Base-by-base conservation (phyloP, 1,140 invertebrate species). In the Calephelis nemesis region DNA sequence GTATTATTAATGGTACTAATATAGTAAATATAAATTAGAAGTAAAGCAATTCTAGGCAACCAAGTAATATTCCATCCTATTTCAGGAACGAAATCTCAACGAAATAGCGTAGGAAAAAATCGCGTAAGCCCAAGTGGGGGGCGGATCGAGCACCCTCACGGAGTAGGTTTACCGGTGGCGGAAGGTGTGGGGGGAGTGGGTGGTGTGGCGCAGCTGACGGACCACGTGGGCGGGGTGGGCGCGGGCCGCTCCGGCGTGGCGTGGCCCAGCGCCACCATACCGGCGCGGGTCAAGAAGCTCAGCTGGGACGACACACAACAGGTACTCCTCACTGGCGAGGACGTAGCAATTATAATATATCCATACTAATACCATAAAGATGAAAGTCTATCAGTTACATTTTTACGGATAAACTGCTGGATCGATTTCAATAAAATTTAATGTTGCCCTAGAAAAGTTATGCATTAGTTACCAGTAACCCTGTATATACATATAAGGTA, bases 291-390 rank as follows among this genome's bases (percentile, higher is more conserved):
- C 68, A 95, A 95, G 85, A 94, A 95, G 72, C 92, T 95, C 68
- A 94, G 94, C 79, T 95, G 95, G 95, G 94, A 95, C 82, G 94
- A 95, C 76, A 93, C 93, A 39, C 89, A 93, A 9, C 71, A 72
- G 70, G 70, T 72, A 50, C 39, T 12, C 19, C 19, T 3, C 3
- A 19, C n/a, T n/a, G n/a, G n/a, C n/a, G n/a, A n/a, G n/a, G n/a
- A n/a, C n/a, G 30, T 30, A 30, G 2, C 30, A 1, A 30, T 30
- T 30, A 4, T 30, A 30, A 4, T 30, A 30, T 30, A 30, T 30
- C 30, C 4, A 30, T 30, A 30, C 30, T 30, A 4, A 30, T 30
- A 30, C 30, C 30, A 30, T 30, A 30, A 30, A 30, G 30, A 30
- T 4, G 30, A 30, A 30, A 30, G 30, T 30, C 30, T 30, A 4